Conservation (phyloP, 2,113 vertebrate genomes). For the Vulpes lagopus region DNA sequence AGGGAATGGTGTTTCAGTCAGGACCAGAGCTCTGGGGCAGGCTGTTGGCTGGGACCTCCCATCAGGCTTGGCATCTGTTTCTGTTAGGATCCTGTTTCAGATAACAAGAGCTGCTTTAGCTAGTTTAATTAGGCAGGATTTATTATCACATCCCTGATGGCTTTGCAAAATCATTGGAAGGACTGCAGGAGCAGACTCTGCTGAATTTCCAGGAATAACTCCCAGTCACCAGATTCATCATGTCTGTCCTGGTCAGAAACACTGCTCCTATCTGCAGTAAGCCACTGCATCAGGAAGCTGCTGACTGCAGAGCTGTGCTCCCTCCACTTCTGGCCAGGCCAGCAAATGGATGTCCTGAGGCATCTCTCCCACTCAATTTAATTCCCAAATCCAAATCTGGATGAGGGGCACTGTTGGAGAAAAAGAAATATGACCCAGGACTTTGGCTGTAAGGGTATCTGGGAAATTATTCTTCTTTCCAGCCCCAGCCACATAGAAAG, state of each 20-base stretch:
- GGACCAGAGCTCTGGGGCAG: background rate
- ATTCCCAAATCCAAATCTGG: slow-evolving; percentile 40
- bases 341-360: background rate
- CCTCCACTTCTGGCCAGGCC: background rate
- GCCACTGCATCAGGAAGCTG: background rate
- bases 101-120: slow-evolving; percentile 19
- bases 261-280: background rate
- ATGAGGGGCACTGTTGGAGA: background rate
- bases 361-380: slow-evolving; percentile 24
- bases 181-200: slow-evolving; percentile 18
- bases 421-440: slow-evolving; percentile 19
- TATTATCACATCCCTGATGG: background rate
- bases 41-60: background rate
- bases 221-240: background rate
- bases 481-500: background rate
- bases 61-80: slow-evolving; percentile 24
- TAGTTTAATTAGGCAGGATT: slow-evolving; percentile 63
- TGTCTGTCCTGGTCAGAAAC: background rate
- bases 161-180: slow-evolving; percentile 50
- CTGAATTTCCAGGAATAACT: slow-evolving; percentile 58
- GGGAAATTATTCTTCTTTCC: slow-evolving; percentile 53
- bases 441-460: slow-evolving; percentile 35
- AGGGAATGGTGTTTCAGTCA: background rate
- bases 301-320: background rate
- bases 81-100: background rate